These are phyloP conservation scores for Centropyge bicolor DNA, from an alignment of 2,797 vertebrate genomes.

Conservation along the genomic window DNA sequence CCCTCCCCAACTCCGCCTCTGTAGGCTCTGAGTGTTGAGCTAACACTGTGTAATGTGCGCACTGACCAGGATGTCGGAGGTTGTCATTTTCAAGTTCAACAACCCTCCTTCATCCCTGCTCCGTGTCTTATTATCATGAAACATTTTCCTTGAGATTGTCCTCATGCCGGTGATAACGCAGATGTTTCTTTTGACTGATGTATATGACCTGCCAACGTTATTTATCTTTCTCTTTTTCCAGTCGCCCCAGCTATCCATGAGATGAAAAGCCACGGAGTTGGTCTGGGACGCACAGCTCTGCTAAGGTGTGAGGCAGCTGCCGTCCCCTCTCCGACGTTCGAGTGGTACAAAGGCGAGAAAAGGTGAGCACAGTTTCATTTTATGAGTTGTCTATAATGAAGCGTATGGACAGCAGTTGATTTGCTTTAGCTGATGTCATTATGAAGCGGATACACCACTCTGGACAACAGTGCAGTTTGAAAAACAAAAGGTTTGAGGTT, in stretches of 20 bases:
- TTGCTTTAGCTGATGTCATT: neutral
- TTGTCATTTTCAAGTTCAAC: constrained; percentile 53
- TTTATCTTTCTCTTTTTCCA: constrained; percentile 76
- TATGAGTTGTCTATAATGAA: neutral
- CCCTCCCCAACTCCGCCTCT: constrained; percentile 51
- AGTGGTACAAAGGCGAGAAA: constrained; percentile 99
- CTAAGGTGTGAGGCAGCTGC: constrained; percentile 96
- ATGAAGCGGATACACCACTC: neutral
- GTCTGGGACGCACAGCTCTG: constrained; percentile 91
- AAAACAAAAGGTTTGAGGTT: neutral
- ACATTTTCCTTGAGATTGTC: neutral
- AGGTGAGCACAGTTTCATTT: constrained; percentile 86
- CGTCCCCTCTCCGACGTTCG: constrained; percentile 92
- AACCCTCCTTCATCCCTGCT: constrained; percentile 14
- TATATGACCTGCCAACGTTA: constrained; percentile 14
- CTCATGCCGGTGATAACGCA: neutral
- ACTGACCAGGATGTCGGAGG: constrained; percentile 43
- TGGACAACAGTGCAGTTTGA: constrained; percentile 1
- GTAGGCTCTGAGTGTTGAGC: constrained; percentile 52
- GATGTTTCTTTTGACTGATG: neutral
- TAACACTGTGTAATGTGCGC: constrained; percentile 47
- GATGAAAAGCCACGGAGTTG: constrained; percentile 93
- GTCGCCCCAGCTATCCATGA: constrained; percentile 97
- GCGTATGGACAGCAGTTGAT: neutral
- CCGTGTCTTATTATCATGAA: constrained; percentile 17